These are phyloP conservation scores for Pardalotus punctatus DNA, from an alignment of 2,113 vertebrate genomes.

Conservation along the genomic window DNA sequence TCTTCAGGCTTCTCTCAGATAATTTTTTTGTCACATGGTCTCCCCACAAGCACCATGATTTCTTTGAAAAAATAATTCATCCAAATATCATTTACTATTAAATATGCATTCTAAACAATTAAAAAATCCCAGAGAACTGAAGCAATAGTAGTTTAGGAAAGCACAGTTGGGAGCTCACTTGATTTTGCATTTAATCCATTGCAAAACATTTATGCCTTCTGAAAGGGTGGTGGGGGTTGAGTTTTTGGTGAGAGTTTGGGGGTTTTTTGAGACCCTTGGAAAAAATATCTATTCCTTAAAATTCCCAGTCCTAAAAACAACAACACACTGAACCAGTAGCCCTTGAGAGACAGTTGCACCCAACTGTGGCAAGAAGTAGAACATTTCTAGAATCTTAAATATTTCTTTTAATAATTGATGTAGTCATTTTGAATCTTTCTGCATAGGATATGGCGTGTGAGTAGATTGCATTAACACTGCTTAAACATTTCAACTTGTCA, in stretches of 20 bases:
- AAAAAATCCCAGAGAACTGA: neutral
- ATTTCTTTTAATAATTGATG: conserved; percentile 90
- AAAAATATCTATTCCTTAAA: conserved; percentile 50
- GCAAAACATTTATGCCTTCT: conserved; percentile 39
- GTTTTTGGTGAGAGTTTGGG: neutral
- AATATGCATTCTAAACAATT: neutral
- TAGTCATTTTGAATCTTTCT: conserved; percentile 84
- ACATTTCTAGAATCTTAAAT: conserved; percentile 80
- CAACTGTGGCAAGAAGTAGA: conserved; percentile 71
- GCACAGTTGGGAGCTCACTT: neutral
- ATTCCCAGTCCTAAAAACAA: conserved; percentile 42
- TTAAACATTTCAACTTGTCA: conserved; percentile 88
- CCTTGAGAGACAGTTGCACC: conserved; percentile 77
- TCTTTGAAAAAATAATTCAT: neutral
- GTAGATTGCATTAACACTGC: conserved; percentile 81
- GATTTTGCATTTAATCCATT: neutral
- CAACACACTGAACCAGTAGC: conserved; percentile 58
- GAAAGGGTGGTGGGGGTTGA: neutral
- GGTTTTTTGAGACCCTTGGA: neutral
- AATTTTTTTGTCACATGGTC: neutral
- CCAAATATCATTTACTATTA: neutral
- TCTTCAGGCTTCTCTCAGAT: neutral
- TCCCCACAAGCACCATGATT: neutral
- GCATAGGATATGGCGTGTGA: conserved; percentile 80
- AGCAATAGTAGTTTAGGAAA: neutral